A percentile compares a stretch with the other conserved stretches of the same genome.
phyloP scores from a whole-genome alignment of 2,113 vertebrate genomes.

The Catharus minimus region DNA sequence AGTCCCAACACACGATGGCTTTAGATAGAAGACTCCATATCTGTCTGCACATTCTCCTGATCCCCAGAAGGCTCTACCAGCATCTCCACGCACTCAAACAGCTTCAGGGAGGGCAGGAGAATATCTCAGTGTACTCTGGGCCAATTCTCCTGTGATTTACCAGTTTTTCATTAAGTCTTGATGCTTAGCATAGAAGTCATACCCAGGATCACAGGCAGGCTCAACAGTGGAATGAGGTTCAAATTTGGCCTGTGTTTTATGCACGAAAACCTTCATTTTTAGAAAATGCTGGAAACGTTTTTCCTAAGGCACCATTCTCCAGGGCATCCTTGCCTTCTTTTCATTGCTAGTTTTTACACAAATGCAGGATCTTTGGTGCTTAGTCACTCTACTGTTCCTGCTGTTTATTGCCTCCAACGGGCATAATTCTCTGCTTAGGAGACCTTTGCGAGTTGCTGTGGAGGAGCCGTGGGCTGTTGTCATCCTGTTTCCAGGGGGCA shows the following conservation, averaged over 20 bases:
- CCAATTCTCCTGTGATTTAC: not conserved
- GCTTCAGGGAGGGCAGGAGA: not conserved
- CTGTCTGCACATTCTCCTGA: not conserved
- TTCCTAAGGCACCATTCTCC: not conserved
- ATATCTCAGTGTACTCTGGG: not conserved
- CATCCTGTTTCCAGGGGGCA: slow-evolving; percentile 5
- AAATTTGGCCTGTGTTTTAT: not conserved
- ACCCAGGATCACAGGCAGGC: not conserved
- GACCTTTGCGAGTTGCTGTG: not conserved
- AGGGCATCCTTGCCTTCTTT: slow-evolving; percentile 31
- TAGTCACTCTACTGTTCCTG: slow-evolving; percentile 39
- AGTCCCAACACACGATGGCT: not conserved
- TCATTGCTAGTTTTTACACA: slow-evolving; percentile 36
- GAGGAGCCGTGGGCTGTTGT: slow-evolving; percentile 23
- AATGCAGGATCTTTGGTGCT: slow-evolving; percentile 45
- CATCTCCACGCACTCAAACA: not conserved
- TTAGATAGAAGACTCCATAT: not conserved
- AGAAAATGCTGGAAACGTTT: slow-evolving; percentile 6
- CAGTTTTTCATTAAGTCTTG: not conserved
- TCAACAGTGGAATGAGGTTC: not conserved
- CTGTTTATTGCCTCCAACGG: slow-evolving; percentile 15
- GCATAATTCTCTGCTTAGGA: slow-evolving; percentile 35
- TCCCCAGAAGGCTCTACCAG: not conserved
- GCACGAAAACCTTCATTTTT: not conserved
- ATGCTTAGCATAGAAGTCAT: not conserved